Base-by-base conservation (phyloP, 2,113 vertebrate genomes). In the Motacilla alba region DNA sequence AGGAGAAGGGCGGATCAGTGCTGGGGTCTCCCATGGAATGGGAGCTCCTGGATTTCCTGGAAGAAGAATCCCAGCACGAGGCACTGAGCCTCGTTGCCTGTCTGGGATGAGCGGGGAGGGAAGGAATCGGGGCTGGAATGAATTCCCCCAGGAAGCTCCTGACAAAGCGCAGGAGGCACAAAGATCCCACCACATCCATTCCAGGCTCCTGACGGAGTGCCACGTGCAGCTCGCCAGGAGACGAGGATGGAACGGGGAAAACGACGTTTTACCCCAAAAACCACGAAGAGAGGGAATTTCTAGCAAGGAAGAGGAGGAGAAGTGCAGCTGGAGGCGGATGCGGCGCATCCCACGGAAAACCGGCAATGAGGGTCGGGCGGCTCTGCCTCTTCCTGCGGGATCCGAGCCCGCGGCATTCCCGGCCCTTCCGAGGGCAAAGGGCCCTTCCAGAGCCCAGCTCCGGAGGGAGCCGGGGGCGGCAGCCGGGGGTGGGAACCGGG, bases 241-340 rank as follows among this genome's bases (percentile, higher is more conserved):
- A 4, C 0, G 24, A 26, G 41, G 0, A 3, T 1, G 69, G 68
- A 21, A 52, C 8, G 7, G 23, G 1, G 4, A 4, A 55, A 68
- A 37, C 11, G 6, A 16, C 37, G 35, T 2, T 80, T 28, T 86
- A 7, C 15, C 14, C 8, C 6, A 13, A 15, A 85, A 62, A 7
- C 1, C 8, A 13, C 0, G 2, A 8, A 3, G 22, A 35, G 31
- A 73, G 21, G 0, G 28, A 43, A 55, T 76, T 67, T 35, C 27
- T 11, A 4, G 31, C 35, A 41, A 59, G 46, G 3, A 49, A 22
- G 24, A 33, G 39, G 24, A 28, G 31, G 47, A 55, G 55, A 39
- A 69, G 28, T 7, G 3, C 8, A 3, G 6, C 3, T 30, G 6
- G 3, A 46, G 50, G 60, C 50, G 35, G 43, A n/a, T n/a, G n/a